A percentile compares a stretch with the other conserved stretches of the same genome.
Evolutionary conservation across 2,113 vertebrate species (phyloP).

Genomic region (Epinephelus moara): DNA sequence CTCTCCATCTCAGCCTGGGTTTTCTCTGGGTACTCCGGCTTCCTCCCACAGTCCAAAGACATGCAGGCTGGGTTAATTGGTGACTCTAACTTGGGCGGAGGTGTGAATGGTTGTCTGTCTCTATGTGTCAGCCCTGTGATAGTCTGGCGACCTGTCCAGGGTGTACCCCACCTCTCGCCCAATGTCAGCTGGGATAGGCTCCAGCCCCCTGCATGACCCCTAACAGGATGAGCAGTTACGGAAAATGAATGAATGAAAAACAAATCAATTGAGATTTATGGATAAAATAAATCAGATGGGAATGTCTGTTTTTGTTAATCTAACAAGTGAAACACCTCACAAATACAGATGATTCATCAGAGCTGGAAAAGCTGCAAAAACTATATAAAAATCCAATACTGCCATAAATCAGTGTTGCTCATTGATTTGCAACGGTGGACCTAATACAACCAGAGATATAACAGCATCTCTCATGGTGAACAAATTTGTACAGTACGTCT

Average conservation of each 20-base stretch:
- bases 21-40: no score
- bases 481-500: neutral
- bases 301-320: neutral
- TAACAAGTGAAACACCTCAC: neutral
- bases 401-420: neutral
- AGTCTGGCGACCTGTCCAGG: no score
- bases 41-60: no score
- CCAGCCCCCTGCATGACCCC: no score
- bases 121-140: no score
- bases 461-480: neutral
- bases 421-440: neutral
- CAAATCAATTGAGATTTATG: neutral
- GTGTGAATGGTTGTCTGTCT: no score
- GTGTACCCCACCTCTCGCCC: no score
- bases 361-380: neutral
- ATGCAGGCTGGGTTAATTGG: no score
- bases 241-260: neutral
- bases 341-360: neutral
- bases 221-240: no score
- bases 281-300: neutral
- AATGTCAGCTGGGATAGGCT: no score
- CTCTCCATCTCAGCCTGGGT: no score
- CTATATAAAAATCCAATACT: neutral
- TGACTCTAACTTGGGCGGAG: no score
- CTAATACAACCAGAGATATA: neutral